phyloP scores from a whole-genome alignment of 2,888 invertebrate genomes.

The Andrena marginata region DNA sequence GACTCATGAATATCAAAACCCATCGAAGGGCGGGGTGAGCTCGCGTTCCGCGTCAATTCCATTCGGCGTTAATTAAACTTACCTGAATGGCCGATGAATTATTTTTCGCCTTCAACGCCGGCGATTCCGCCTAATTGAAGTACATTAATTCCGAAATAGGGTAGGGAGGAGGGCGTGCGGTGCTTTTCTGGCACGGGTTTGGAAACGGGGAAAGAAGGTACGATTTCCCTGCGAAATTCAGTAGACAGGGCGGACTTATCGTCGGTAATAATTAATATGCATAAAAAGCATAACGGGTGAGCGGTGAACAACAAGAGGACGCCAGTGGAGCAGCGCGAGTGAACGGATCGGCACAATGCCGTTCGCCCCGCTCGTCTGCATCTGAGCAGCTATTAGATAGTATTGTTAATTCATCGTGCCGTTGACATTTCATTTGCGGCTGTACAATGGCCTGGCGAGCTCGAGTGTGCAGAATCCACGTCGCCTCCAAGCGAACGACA shows the following conservation, averaged over 20 bases:
- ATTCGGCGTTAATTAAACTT: conserved; percentile 27
- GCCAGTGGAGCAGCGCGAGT: conserved; percentile 41
- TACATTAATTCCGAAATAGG: conserved; percentile 1
- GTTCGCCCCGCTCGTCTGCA: conserved; percentile 72
- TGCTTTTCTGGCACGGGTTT: neutral
- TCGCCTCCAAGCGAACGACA: conserved; percentile 46
- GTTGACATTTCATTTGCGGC: conserved; percentile 82
- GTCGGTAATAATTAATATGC: conserved; percentile 69
- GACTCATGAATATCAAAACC: conserved; percentile 24
- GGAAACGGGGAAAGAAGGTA: neutral
- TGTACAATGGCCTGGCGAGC: conserved; percentile 70
- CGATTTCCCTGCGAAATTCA: neutral
- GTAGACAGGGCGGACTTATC: neutral
- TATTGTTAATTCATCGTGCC: conserved; percentile 83
- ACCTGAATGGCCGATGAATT: conserved; percentile 8
- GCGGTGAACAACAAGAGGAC: conserved; percentile 63
- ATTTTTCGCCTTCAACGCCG: conserved; percentile 1
- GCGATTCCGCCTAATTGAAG: conserved; percentile 9
- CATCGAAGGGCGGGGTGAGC: neutral
- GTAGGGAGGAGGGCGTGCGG: neutral
- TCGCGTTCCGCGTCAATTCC: neutral
- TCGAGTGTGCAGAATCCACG: conserved; percentile 32
- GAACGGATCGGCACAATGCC: conserved; percentile 72
- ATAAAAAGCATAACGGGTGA: conserved; percentile 68
- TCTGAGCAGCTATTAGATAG: conserved; percentile 81